These are phyloP conservation scores for Siniperca obscura DNA, from an alignment of 2,797 vertebrate genomes.

Conservation along the genomic window DNA sequence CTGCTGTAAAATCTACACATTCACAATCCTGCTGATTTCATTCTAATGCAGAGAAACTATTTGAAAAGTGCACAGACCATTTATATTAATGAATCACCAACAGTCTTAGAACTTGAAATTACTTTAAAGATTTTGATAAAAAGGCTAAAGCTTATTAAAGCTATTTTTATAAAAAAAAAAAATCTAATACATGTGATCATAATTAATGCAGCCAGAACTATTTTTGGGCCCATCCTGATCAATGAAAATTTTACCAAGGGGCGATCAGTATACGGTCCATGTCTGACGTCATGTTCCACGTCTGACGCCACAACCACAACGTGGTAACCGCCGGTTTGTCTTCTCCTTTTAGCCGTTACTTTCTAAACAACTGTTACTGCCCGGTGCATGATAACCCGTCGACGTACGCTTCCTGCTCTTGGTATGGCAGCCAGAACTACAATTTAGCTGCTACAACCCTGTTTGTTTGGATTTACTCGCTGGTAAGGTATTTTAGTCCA, in stretches of 20 bases:
- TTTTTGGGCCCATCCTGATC: not conserved
- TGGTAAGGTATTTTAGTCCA: not conserved
- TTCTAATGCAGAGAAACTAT: not conserved
- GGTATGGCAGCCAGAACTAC: not conserved
- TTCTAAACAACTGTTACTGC: not conserved
- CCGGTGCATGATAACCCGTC: not conserved
- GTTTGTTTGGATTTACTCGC: not conserved
- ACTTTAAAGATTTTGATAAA: not conserved
- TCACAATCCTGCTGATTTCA: fast-evolving
- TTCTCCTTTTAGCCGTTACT: not conserved
- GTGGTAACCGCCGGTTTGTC: not conserved
- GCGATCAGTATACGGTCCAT: not conserved
- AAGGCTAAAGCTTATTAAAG: not conserved
- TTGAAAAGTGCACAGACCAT: not conserved
- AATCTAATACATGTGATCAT: not conserved
- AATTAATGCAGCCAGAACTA: not conserved
- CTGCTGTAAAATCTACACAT: not conserved
- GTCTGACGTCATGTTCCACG: too few relatives aligned
- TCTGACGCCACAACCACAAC: not conserved
- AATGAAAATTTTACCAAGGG: not conserved
- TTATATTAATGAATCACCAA: not conserved
- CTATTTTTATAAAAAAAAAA: too few relatives aligned
- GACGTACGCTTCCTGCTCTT: fast-evolving
- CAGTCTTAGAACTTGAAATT: not conserved
- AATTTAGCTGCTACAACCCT: not conserved